Percentiles rank a stretch among this genome's conserved stretches.
Conservation (phyloP, 2,888 invertebrate genomes). For the Diaprepes abbreviatus region DNA sequence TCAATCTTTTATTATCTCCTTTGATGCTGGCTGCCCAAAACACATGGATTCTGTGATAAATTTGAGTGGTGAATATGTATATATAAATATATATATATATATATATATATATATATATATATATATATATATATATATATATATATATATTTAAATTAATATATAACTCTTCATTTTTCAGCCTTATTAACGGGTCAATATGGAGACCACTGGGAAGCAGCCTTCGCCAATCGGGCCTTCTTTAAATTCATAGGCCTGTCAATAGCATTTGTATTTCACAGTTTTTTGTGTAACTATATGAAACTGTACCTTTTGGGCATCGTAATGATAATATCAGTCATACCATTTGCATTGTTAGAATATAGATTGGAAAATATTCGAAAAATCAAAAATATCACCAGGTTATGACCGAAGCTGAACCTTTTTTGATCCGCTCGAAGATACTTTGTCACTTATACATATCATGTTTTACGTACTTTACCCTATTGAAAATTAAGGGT, state of each 20-base stretch:
- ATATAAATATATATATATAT: too few relatives aligned
- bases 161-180: too few relatives aligned
- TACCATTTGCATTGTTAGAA: slow-evolving; percentile 72
- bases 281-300: slow-evolving; percentile 72
- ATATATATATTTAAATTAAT: too few relatives aligned
- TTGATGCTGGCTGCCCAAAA: too few relatives aligned
- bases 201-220: slow-evolving; percentile 68
- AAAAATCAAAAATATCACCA: slow-evolving; percentile 62
- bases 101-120: too few relatives aligned
- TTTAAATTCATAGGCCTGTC: slow-evolving; percentile 75
- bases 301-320: slow-evolving; percentile 69
- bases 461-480: slow-evolving; percentile 48
- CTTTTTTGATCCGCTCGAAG: slow-evolving; percentile 57
- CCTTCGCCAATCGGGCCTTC: slow-evolving; percentile 70
- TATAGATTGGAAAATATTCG: slow-evolving; percentile 65
- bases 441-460: slow-evolving; percentile 49
- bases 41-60: too few relatives aligned
- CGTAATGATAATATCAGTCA: slow-evolving; percentile 69
- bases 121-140: too few relatives aligned
- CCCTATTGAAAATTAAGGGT: slow-evolving; percentile 8
- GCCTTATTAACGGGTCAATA: slow-evolving; percentile 67
- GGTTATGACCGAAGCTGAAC: slow-evolving; percentile 65
- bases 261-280: slow-evolving; percentile 75
- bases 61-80: too few relatives aligned
- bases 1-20: too few relatives aligned